These are phyloP conservation scores for Andrena bucephala DNA, from an alignment of 2,888 invertebrate species.

Conservation along the genomic window DNA sequence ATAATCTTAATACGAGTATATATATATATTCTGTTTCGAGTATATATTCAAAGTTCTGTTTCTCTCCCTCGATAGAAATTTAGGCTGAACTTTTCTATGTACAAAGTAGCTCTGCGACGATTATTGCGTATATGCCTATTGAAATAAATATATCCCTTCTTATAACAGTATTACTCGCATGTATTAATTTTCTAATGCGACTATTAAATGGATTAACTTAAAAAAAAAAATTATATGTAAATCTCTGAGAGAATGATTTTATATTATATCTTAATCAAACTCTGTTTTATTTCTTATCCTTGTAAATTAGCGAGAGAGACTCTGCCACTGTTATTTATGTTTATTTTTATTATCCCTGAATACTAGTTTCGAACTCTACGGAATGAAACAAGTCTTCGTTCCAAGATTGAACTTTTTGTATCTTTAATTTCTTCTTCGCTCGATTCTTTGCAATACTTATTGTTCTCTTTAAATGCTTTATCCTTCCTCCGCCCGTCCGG, in stretches of 20 bases:
- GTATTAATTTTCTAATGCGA: constrained; percentile 9
- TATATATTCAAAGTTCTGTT: constrained; percentile 39
- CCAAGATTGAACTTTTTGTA: background rate
- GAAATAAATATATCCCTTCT: constrained; percentile 59
- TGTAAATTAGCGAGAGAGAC: constrained; percentile 6
- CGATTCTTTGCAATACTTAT: background rate
- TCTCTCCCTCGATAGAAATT: constrained; percentile 53
- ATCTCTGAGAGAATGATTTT: constrained; percentile 13
- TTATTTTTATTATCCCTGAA: no score
- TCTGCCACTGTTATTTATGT: background rate
- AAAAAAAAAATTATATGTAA: background rate
- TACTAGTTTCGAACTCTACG: background rate
- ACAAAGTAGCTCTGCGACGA: constrained; percentile 57
- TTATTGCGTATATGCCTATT: constrained; percentile 51
- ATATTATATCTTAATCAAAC: constrained; percentile 3
- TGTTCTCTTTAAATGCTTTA: no score
- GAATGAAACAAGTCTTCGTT: constrained; percentile 16
- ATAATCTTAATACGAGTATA: constrained; percentile 64
- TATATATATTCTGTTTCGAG: constrained; percentile 24
- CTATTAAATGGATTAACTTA: constrained; percentile 9
- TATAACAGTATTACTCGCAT: constrained; percentile 52
- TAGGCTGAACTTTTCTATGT: constrained; percentile 56
- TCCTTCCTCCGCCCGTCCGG: no score
- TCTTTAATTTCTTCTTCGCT: background rate
- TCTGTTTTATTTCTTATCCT: background rate